phyloP scores from a whole-genome alignment of 2,797 vertebrate genomes.

The Neomorphus geoffroyi region DNA sequence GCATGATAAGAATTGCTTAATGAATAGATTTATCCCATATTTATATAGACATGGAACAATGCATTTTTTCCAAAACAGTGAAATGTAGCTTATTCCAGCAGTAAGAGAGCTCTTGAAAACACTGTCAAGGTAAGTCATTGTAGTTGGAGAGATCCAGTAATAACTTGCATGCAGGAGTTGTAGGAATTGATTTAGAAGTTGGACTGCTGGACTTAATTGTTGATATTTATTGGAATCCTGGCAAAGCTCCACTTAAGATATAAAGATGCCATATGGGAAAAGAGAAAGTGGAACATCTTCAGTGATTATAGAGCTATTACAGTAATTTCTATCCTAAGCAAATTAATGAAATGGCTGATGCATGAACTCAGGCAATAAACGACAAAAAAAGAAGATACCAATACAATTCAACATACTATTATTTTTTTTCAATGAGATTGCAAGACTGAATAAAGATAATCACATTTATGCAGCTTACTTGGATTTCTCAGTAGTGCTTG shows the following conservation, averaged over 20 bases:
- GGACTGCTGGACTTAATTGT: not conserved
- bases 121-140: not conserved
- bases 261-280: constrained; percentile 6
- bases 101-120: not conserved
- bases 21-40: not conserved
- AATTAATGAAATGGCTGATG: constrained; percentile 31
- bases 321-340: not conserved
- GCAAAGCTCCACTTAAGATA: constrained; percentile 11
- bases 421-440: not conserved
- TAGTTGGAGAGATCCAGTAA: not conserved
- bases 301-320: constrained; percentile 27
- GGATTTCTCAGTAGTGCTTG: not conserved
- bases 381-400: not conserved
- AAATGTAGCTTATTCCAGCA: not conserved
- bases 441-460: not conserved
- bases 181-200: constrained; percentile 7
- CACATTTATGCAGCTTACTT: not conserved
- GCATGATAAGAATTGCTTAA: not conserved
- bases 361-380: not conserved
- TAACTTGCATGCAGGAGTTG: not conserved
- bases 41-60: not conserved
- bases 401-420: not conserved
- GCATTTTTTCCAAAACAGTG: not conserved
- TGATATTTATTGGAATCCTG: constrained; percentile 19
- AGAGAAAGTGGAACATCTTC: constrained; percentile 15